Evolutionary conservation across 2,888 invertebrate species (phyloP).

Genomic region (Eurytoma californica): DNA sequence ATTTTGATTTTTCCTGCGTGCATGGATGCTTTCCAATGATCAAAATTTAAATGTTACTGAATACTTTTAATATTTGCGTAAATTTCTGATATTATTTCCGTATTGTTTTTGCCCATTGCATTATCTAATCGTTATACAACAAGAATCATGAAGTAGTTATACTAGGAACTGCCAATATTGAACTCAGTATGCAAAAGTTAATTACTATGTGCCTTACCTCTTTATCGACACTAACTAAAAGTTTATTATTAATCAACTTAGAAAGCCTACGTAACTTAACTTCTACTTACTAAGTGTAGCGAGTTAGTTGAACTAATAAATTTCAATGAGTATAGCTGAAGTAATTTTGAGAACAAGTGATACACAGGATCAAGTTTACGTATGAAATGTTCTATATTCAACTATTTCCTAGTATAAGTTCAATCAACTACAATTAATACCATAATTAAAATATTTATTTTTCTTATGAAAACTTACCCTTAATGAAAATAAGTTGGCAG

Average conservation of each 20-base stretch:
- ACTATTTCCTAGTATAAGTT: no score
- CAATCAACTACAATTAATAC: no score
- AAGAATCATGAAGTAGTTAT: no score
- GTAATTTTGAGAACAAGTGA: conserved; percentile 13
- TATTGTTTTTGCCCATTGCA: no score
- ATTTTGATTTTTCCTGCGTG: no score
- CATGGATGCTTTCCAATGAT: no score
- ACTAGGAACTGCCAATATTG: background rate
- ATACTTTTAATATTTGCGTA: no score
- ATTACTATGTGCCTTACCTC: background rate
- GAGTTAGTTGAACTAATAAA: conserved; percentile 29
- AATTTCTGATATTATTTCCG: no score
- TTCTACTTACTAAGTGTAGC: conserved; percentile 8
- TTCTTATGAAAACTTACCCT: no score
- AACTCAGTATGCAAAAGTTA: background rate
- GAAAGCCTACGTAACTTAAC: conserved; percentile 3
- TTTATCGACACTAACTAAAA: background rate
- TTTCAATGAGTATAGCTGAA: conserved; percentile 28
- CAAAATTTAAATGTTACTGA: no score
- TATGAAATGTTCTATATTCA: background rate
- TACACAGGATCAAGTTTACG: conserved; percentile 6
- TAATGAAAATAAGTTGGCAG: no score
- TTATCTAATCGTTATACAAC: no score
- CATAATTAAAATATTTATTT: background rate
- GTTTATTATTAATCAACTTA: conserved; percentile 27